Evolutionary conservation across 2,797 vertebrate species (phyloP), one percentile per base, ranked within the genome.

Genomic region (Sciurus vulgaris): DNA sequence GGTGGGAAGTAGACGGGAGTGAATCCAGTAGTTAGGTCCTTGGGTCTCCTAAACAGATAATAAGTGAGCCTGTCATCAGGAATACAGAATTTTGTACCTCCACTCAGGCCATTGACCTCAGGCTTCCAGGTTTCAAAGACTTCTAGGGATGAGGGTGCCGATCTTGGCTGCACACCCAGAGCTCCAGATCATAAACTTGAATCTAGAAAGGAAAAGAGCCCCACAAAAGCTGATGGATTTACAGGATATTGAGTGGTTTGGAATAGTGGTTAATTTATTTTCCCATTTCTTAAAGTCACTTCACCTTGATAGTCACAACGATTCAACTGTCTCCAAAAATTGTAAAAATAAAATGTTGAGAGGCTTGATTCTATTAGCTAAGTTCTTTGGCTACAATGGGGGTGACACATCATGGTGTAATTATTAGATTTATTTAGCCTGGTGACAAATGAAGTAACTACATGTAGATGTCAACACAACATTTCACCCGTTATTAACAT

Each of bases 401-500:
- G 7, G 92, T 95, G 89, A 98, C 98, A 86, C 95, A 97, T 98
- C 97, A 96, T 95, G 86, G 96, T 97, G 86, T 97, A 93, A 89
- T 96, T 95, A 84, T 98, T 65, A 96, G 93, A 94, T 95, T 98
- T 97, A 91, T 85, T 89, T 97, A 98, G 95, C 76, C 93, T 94
- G 95, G 97, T 94, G 96, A 94, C 81, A 96, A 88, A 92, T 95
- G 41, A 97, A 96, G 96, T 98, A 97, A 92, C 93, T 96, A 96
- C 82, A 97, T 97, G 85, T 97, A 97, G 97, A 97, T 96, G 95
- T 96, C 94, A 73, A 93, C 90, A 88, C 90, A 93, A 51, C 87
- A 73, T 97, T 98, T 97, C 85, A 95, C 69, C 13, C 86, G 74
- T 97, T 97, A 98, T 97, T 97, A 97, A 98, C 86, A 96, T 95